Percentiles rank a stretch among this genome's conserved stretches.
These are phyloP conservation scores for Emydura subglobosa DNA, from an alignment of 2,113 vertebrate genomes.

Conservation along the genomic window DNA sequence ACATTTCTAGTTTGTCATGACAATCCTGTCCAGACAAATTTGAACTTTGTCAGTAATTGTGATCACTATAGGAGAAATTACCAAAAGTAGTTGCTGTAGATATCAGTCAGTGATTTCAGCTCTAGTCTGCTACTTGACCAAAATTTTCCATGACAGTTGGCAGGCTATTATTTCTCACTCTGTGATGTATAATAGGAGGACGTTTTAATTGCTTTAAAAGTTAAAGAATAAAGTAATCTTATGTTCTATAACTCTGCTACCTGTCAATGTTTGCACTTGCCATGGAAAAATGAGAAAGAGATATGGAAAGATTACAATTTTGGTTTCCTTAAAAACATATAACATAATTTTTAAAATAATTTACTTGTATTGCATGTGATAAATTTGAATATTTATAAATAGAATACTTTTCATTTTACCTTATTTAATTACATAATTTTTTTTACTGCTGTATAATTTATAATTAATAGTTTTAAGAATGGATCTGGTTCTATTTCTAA, in stretches of 20 bases:
- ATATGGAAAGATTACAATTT: conserved; percentile 2
- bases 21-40: conserved; percentile 71
- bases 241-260: conserved; percentile 40
- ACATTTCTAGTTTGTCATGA: conserved; percentile 66
- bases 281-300: conserved; percentile 32
- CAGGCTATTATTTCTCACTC: conserved; percentile 74
- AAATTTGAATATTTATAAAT: not conserved
- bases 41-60: conserved; percentile 68
- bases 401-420: not conserved
- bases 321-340: conserved; percentile 26
- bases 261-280: conserved; percentile 21
- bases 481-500: not conserved
- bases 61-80: conserved; percentile 55
- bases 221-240: conserved; percentile 59
- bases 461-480: conserved; percentile 11
- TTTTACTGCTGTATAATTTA: not conserved
- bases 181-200: conserved; percentile 48
- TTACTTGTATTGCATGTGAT: not conserved
- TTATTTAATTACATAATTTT: not conserved
- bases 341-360: conserved; percentile 20
- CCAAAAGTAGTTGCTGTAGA: conserved; percentile 62
- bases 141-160: conserved; percentile 73
- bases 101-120: conserved; percentile 75
- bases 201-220: conserved; percentile 72
- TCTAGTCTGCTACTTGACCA: conserved; percentile 74